Base-by-base conservation (phyloP, 1,140 invertebrate genomes). In the Penaeus vannamei region DNA sequence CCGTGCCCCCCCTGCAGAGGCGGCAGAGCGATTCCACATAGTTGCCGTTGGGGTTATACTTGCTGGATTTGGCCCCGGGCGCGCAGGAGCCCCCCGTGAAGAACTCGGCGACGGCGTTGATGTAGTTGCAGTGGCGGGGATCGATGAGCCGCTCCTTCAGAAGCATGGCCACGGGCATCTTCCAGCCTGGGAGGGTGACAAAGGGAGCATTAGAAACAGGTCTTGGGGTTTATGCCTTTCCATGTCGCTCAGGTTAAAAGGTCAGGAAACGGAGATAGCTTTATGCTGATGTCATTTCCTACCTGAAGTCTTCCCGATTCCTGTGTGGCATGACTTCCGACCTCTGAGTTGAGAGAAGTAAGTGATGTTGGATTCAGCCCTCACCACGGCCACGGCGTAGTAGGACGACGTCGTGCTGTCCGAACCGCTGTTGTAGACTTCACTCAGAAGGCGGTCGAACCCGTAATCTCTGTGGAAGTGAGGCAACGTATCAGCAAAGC, bases 261-360 rank as follows among this genome's bases (percentile, higher is more conserved):
- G 36, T 36, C 8, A 42, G 36, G 36, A 7, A 42, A 7, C 36
- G 36, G 4, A 42, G 36, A 42, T 42, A 4, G 36, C 36, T 42
- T 53, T 12, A 17, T 53, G 17, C 12, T 53, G 53, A 53, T 12
- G 53, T 53, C 12, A 17, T 53, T 53, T 29, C 69, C 59, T 93
- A 92, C 98, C 98, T 89, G 98, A 98, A 81, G 97, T 94, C 36
- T 96, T 96, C 62, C 97, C 97, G 90, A 99, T 98, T 86, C 96
- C 97, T 79, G 96, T 95, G 93, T 98, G 98, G 93, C 98, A 99
- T n/a, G 97, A 97, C 90, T 94, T 96, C 88, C 95, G 96, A 0
- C 96, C 95, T 90, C 95, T 93, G 2, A 99, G 92, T 91, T 96
- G 95, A 84, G 94, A 91, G 29, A 99, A 92, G 4, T 93, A 94